Base-by-base conservation (phyloP, 1,140 invertebrate genomes). In the Dinothrombium tinctorium region DNA sequence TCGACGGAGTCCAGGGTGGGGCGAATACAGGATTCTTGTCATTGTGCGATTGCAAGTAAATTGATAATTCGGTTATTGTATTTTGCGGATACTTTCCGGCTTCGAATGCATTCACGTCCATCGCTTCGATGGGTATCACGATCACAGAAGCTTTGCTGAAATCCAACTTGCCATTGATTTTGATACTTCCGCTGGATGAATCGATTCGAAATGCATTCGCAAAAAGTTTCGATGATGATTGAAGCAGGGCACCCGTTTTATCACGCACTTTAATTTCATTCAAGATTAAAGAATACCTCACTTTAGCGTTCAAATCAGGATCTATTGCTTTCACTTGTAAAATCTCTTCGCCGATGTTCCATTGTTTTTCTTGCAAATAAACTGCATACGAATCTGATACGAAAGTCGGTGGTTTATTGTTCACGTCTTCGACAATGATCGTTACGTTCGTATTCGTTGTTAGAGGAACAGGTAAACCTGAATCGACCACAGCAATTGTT, bases 21-120 rank as follows among this genome's bases (percentile, higher is more conserved):
- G 65, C 70, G 44, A 82, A 81, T 4, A 74, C 67, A 0, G 77
- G 77, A 57, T 76, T 76, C 43, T 73, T 71, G 44, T 77, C 74
- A 47, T 70, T 71, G 50, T 73, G 76, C 1, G 75, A 74, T 57
- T 79, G 73, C 7, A 81, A 68, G 50, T 78, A 81, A 6, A 81
- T 62, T 0, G 76, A 77, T 8, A 78, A 69, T 50, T 79, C 75
- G 1, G 67, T 59, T 60, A 47, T 24, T 53, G 42, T 46, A 29
- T 28, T 20, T 29, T 43, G 37, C 37, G 8, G 37, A 26, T 19
- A 15, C 11, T 28, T 20, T 20, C 22, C 22, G 9, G 33, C 33
- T 24, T 41, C 32, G 17, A 43, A 32, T 8, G 48, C 47, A 39
- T 48, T 47, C 0, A 47, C 19, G 32, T 50, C 47, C 4, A 40